phyloP scores from a whole-genome alignment of 92 coral and sea anemone genomes.

The Porites divaricata region DNA sequence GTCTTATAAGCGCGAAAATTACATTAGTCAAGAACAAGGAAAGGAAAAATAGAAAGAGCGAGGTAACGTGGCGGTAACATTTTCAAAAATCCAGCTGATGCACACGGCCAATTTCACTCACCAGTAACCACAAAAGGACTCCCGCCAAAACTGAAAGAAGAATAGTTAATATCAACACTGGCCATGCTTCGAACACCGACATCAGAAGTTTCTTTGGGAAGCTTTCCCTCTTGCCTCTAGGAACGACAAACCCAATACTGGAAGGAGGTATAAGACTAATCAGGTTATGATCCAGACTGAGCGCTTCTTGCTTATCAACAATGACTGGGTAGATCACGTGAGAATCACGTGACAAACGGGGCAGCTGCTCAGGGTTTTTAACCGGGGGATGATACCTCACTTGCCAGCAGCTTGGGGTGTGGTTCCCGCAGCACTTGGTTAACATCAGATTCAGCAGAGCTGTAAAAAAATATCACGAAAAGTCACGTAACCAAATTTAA shows the following conservation, averaged over 20 bases:
- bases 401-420: slow-evolving; percentile 63
- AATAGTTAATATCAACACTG: slow-evolving; percentile 82
- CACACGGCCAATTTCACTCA: slow-evolving; percentile 21
- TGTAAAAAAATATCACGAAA: not conserved
- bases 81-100: not conserved
- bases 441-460: slow-evolving; percentile 48
- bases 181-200: slow-evolving; percentile 93
- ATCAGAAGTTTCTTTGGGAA: slow-evolving; percentile 75
- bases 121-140: slow-evolving; percentile 79
- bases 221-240: slow-evolving; percentile 62
- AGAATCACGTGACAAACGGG: slow-evolving; percentile 30
- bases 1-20: too few relatives aligned
- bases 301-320: slow-evolving; percentile 60
- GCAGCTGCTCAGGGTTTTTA: slow-evolving; percentile 51
- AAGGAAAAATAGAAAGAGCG: too few relatives aligned
- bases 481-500: too few relatives aligned
- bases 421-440: slow-evolving; percentile 59
- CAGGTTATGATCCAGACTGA: slow-evolving; percentile 19
- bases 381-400: slow-evolving; percentile 50
- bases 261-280: slow-evolving; percentile 72
- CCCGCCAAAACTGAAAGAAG: slow-evolving; percentile 88
- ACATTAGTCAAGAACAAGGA: too few relatives aligned
- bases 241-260: slow-evolving; percentile 72
- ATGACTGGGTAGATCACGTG: slow-evolving; percentile 72
- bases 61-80: too few relatives aligned